Base-by-base conservation (phyloP, 2,888 invertebrate species). In the Serrognathus titanus region DNA sequence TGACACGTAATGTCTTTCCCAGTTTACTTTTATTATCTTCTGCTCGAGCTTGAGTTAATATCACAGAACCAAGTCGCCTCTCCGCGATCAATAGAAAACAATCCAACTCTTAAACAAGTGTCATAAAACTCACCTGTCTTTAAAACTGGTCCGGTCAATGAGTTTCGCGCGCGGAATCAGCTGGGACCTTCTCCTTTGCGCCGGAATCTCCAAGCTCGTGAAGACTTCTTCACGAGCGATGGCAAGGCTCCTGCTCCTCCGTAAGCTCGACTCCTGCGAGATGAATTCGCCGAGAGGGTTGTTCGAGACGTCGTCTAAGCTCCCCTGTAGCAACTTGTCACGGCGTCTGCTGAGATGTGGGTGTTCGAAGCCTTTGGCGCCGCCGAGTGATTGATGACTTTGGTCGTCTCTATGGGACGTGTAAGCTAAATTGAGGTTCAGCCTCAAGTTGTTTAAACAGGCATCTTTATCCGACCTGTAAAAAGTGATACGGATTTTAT, bases 81-180 rank as follows among this genome's bases (percentile, higher is more conserved):
- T 5, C 24, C 24, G 6, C 24, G 24, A 31, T 31, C 24, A 31
- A 31, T 31, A 31, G 24, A 31, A 31, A 31, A 6, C 24, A 31
- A 31, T 31, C 4, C 24, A 31, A 31, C 24, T 31, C 24, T 5
- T 2, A 31, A 31, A 31, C 24, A 31, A 31, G 24, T 31, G 24
- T 31, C 24, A 31, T 31, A 7, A 31, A 39, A 40, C 65, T 79
- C 79, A 88, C 89, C 88, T 85, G 79, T 88, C 87, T 77, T 85
- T 86, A 73, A 87, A 84, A 73, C 85, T 85, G 77, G 86, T 85
- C 68, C 87, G 86, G 77, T 89, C 89, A 69, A 89, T 88, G 63
- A 91, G 81, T 73, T 88, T 88, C 50, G 90, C 90, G 68, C 91
- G 83, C 57, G 91, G 91, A 77, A 91, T 91, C 56, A 91, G 81